Conservation (phyloP, 2,888 invertebrate genomes). For the Scaptomyza cyrtandrae region DNA sequence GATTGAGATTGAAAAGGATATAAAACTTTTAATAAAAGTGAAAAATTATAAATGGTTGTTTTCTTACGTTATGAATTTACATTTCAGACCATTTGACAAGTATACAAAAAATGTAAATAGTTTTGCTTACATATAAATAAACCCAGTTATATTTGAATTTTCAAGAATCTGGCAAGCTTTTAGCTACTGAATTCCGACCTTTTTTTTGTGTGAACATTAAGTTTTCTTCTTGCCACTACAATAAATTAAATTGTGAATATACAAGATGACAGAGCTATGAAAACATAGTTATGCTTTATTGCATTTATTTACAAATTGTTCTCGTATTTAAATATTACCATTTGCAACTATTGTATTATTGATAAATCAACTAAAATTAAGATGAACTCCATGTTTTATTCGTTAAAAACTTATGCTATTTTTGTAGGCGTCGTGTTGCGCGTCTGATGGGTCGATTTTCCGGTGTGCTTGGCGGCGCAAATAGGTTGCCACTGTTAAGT, state of each 20-base stretch:
- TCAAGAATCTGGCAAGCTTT: too few species aligned
- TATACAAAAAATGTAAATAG: too few species aligned
- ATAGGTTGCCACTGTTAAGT: constrained; percentile 62
- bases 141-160: too few species aligned
- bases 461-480: constrained; percentile 57
- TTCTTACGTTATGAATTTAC: not conserved
- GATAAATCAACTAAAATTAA: not conserved
- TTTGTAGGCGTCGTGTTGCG: constrained; percentile 80
- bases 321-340: not conserved
- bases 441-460: constrained; percentile 72
- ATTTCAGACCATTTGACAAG: not conserved
- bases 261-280: too few species aligned
- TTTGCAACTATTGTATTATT: not conserved
- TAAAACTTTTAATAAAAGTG: constrained; percentile 74
- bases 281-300: too few species aligned
- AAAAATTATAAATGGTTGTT: constrained; percentile 28
- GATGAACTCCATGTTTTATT: not conserved
- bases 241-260: too few species aligned
- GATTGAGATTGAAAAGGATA: constrained; percentile 44
- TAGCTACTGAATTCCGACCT: too few species aligned
- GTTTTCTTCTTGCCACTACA: too few species aligned
- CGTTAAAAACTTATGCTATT: constrained; percentile 36
- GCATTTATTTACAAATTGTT: constrained; percentile 12
- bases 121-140: too few species aligned
- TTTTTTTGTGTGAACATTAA: too few species aligned